Base-by-base conservation (phyloP, 2,113 vertebrate species). In the Chaenocephalus aceratus region DNA sequence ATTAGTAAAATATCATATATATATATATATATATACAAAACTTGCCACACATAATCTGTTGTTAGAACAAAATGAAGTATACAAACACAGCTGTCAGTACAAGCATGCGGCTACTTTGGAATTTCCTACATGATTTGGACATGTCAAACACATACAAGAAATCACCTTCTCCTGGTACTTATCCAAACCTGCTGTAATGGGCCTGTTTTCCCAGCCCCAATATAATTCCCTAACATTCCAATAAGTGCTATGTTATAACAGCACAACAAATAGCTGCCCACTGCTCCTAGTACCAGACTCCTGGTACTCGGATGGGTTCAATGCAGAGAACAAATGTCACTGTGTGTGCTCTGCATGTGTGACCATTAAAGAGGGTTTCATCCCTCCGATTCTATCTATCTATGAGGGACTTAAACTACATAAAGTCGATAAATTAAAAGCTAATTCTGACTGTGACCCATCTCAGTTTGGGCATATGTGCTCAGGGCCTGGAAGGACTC, bases 401-500 rank as follows among this genome's bases (percentile, higher is more conserved):
- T 41, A 41, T 41, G 36, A 62, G 72, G 66, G 36, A 58, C 44
- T 66, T 26, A 26, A 62, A 14, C 26, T 78, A 51, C n/a, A 46
- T 52, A 30, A 58, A 68, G 10, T 60, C 10, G 53, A 52, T 36
- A 26, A 58, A 1, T 62, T 61, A n/a, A n/a, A 13, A 16, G 45
- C 66, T 26, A 56, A 59, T 10, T 80, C 78, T 57, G 95, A 99
- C 98, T 97, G 94, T 99, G 98, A 88, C 97, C 98, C 94, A 99
- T 57, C 89, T 99, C 98, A 75, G 97, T 99, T 94, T 99, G 98
- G 88, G 96, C 97, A 88, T 99, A 99, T 81, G 98, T 99, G 94
- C 98, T 97, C 91, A 97, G 46, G 90, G 92, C 96, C 92, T 95
- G 82, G 90, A 93, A 92, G 88, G 90, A 95, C 81, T 51, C 18